Evolutionary conservation across 2,113 vertebrate genomes (phyloP).

Genomic region (Gobio gobio): DNA sequence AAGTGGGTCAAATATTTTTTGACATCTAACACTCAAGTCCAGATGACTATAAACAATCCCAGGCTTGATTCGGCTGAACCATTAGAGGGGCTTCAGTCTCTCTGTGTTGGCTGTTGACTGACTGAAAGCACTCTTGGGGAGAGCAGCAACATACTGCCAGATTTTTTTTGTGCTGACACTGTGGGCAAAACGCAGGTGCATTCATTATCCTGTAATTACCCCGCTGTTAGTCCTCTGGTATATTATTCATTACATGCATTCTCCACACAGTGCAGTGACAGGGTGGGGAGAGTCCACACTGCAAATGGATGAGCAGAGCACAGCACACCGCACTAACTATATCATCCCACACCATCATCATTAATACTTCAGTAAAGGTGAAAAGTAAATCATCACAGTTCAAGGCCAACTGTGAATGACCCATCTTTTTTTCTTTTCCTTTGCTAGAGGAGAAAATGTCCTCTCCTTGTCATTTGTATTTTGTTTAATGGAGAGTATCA

Average conservation of each 20-base stretch:
- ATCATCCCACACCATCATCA: conserved; percentile 63
- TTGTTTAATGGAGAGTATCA: conserved; percentile 17
- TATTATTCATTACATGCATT: conserved; percentile 76
- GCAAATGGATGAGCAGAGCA: conserved; percentile 68
- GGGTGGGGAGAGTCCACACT: conserved; percentile 63
- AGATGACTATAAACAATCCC: conserved; percentile 49
- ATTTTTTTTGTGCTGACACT: conserved; percentile 66
- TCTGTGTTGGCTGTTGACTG: conserved; percentile 48
- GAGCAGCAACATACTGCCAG: conserved; percentile 54
- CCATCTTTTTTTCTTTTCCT: conserved; percentile 33
- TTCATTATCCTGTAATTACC: conserved; percentile 82
- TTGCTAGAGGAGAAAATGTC: conserved; percentile 43
- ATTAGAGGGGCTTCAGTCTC: conserved; percentile 36
- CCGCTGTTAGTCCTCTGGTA: conserved; percentile 74
- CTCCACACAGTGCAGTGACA: conserved; percentile 68
- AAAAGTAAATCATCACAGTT: conserved; percentile 64
- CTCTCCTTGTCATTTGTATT: conserved; percentile 37
- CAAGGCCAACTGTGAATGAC: conserved; percentile 70
- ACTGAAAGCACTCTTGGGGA: conserved; percentile 57
- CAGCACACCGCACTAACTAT: conserved; percentile 61
- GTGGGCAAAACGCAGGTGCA: conserved; percentile 76
- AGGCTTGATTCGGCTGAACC: conserved; percentile 16
- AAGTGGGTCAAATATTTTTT: conserved; percentile 48
- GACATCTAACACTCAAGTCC: conserved; percentile 47
- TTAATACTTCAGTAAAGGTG: conserved; percentile 66